Percentiles rank a stretch among this genome's conserved stretches.
Conservation (phyloP, 2,888 invertebrate genomes). For the Nomada ferruginata region DNA sequence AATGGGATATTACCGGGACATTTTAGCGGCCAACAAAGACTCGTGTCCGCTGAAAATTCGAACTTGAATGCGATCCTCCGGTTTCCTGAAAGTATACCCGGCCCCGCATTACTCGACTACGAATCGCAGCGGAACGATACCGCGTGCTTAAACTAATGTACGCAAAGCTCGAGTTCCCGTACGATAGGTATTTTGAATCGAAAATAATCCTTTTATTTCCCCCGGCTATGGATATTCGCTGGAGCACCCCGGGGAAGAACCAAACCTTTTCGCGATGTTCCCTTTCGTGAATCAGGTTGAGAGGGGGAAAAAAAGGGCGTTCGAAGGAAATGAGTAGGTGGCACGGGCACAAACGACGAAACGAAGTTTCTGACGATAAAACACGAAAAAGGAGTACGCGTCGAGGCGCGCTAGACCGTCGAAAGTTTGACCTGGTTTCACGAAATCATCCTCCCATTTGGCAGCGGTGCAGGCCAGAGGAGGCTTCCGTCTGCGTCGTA, state of each 20-base stretch:
- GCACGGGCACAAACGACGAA: conserved; percentile 1
- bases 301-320: too few species aligned
- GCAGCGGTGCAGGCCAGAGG: conserved; percentile 15
- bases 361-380: conserved; percentile 33
- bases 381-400: conserved; percentile 26
- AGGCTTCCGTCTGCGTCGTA: conserved; percentile 37
- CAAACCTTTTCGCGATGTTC: neutral
- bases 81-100: conserved; percentile 38
- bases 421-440: conserved; percentile 56
- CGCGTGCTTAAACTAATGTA: conserved; percentile 34
- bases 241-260: neutral
- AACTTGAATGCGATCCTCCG: conserved; percentile 38
- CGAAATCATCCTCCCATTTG: conserved; percentile 54
- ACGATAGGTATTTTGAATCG: conserved; percentile 34
- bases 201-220: conserved; percentile 49
- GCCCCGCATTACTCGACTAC: conserved; percentile 9
- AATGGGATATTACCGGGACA: conserved; percentile 41
- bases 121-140: conserved; percentile 39
- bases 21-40: conserved; percentile 49
- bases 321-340: neutral
- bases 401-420: conserved; percentile 18
- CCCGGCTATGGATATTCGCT: neutral
- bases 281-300: neutral
- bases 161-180: neutral
- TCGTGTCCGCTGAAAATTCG: conserved; percentile 41